These are phyloP conservation scores for Parazoanthus atlanticus DNA, from an alignment of 92 coral and sea anemone genomes.

Conservation along the genomic window DNA sequence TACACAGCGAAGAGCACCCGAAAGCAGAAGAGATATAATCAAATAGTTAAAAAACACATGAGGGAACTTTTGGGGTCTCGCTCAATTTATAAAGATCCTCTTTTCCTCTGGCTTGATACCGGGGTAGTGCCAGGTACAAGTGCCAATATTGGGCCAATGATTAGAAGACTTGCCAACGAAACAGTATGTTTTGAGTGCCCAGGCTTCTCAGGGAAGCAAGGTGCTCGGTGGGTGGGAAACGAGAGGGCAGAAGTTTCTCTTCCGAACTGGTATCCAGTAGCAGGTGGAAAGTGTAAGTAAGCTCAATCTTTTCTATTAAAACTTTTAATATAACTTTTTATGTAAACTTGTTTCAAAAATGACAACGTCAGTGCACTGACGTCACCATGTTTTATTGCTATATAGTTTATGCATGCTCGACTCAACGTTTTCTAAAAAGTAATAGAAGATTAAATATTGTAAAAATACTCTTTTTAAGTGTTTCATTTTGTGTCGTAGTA, in stretches of 20 bases:
- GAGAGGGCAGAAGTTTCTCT: slow-evolving; percentile 70
- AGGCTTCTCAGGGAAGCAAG: slow-evolving; percentile 63
- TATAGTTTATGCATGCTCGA: too few species aligned
- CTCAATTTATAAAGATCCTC: slow-evolving; percentile 69
- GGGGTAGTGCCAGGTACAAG: slow-evolving; percentile 59
- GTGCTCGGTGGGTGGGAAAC: slow-evolving; percentile 74
- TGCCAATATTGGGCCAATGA: slow-evolving; percentile 63
- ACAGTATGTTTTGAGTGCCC: slow-evolving; percentile 68
- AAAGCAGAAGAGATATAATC: slow-evolving; percentile 44
- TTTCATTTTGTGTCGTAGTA: too few species aligned
- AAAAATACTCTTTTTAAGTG: too few species aligned
- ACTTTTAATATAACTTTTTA: neutral
- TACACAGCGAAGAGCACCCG: slow-evolving; percentile 36
- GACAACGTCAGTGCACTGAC: too few species aligned
- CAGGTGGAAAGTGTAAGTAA: slow-evolving; percentile 56
- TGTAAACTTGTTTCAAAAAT: neutral
- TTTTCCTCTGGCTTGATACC: slow-evolving; percentile 77
- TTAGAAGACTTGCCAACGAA: slow-evolving; percentile 53
- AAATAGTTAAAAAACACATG: slow-evolving; percentile 62
- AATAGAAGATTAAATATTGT: too few species aligned
- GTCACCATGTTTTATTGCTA: too few species aligned
- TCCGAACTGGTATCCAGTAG: slow-evolving; percentile 83
- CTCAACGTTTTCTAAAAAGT: too few species aligned
- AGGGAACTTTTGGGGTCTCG: slow-evolving; percentile 55
- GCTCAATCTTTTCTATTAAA: neutral